Conservation (phyloP, 2,113 vertebrate genomes). For the Psettodes erumei region DNA sequence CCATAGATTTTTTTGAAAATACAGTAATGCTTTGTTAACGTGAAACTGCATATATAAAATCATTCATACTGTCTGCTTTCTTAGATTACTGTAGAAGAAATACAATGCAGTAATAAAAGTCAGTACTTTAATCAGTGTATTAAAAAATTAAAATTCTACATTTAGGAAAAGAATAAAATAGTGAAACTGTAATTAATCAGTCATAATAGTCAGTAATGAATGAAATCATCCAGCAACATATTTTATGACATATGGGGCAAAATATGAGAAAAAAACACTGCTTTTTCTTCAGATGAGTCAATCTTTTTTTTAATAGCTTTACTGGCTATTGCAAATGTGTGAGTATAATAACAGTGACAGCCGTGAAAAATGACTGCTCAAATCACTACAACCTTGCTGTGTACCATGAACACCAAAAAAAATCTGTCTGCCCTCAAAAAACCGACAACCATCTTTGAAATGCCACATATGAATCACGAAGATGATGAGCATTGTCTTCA, state of each 20-base stretch:
- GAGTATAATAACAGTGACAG: constrained; percentile 20
- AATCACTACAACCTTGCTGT: constrained; percentile 4
- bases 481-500: constrained; percentile 43
- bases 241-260: background rate
- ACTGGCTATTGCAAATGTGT: constrained; percentile 16
- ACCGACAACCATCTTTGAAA: constrained; percentile 50
- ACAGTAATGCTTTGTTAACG: background rate
- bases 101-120: background rate
- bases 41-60: background rate
- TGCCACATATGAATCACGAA: constrained; percentile 61
- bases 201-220: background rate
- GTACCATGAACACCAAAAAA: constrained; percentile 19
- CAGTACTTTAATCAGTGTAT: background rate
- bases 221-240: background rate
- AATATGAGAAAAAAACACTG: background rate
- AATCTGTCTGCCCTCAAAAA: constrained; percentile 8
- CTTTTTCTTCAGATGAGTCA: background rate
- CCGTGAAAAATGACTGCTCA: constrained; percentile 25
- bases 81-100: background rate
- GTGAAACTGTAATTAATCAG: background rate
- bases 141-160: too few species aligned
- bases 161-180: background rate
- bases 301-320: constrained; percentile 23
- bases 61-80: background rate
- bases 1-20: background rate